Evolutionary conservation across 2,113 vertebrate species (phyloP), one percentile per base, ranked within the genome.

Genomic region (Odocoileus virginianus): DNA sequence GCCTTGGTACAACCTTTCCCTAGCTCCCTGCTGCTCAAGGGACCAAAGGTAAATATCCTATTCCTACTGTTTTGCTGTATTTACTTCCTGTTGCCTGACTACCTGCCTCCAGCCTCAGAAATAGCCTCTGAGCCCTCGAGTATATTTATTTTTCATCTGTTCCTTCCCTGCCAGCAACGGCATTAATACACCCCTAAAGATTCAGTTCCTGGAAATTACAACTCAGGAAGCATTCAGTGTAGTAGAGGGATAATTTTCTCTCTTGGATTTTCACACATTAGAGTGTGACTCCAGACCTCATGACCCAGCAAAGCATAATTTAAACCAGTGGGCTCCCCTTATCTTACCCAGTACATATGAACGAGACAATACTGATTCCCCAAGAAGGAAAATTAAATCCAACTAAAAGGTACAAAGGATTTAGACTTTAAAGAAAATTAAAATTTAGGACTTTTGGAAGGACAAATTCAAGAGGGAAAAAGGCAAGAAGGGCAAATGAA

Each of bases 71-170:
- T 91, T 84, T 82, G 57, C 85, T 95, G 10, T 97, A 94, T 97
- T 96, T 98, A 90, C 89, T 97, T 96, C 92, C 92, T 97, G 97
- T 95, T 97, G 95, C 98, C 91, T 98, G 76, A 97, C 97, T 98
- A 94, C 96, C 78, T 89, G 60, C n/a, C 5, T 87, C 88, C 74
- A 91, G 55, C 78, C 93, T 95, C 85, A 87, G 21, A 89, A 95
- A 93, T 83, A 90, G 94, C 78, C 91, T 96, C 90, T 55, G 83
- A 87, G 52, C 96, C 93, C 82, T 90, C 43, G 61, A 54, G 95
- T 64, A 30, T 94, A 94, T 84, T 98, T 92, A 87, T 95, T 97
- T 97, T 97, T 93, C 95, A 94, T 94, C 95, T 83, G 43, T 33
- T 96, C 23, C 54, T 91, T 91, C 50, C 64, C 54, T 92, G 83